These are phyloP conservation scores for Bombus polaris DNA, from an alignment of 1,140 invertebrate species.

Conservation along the genomic window DNA sequence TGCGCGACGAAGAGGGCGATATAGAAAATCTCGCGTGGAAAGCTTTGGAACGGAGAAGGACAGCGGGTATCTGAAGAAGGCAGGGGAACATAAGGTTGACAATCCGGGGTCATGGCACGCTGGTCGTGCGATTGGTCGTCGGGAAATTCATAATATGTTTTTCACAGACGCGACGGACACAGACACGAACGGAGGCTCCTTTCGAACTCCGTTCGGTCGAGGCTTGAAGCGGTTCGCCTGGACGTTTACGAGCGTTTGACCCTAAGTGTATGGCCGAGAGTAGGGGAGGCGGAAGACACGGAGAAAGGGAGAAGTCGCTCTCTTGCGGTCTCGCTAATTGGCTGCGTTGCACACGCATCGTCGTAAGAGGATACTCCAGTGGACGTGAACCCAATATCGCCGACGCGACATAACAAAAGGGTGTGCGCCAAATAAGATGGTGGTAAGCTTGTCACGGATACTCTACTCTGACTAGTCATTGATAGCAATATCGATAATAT, in stretches of 20 bases:
- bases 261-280: conserved; percentile 61
- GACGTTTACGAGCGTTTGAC: conserved; percentile 74
- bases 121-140: conserved; percentile 62
- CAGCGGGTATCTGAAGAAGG: not conserved
- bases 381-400: conserved; percentile 65
- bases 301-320: conserved; percentile 65
- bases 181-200: conserved; percentile 35
- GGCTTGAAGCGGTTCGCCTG: conserved; percentile 44
- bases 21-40: conserved; percentile 46
- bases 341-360: conserved; percentile 64
- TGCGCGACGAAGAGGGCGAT: conserved; percentile 4
- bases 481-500: not conserved
- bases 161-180: conserved; percentile 50
- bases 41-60: not conserved
- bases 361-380: conserved; percentile 60
- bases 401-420: conserved; percentile 46
- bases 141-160: conserved; percentile 74
- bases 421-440: not conserved
- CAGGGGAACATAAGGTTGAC: conserved; percentile 63
- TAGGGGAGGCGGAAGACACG: conserved; percentile 60
- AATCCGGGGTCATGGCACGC: conserved; percentile 68
- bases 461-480: not conserved
- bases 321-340: conserved; percentile 66
- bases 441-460: conserved; percentile 7
- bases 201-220: conserved; percentile 36